phyloP scores from a whole-genome alignment of 2,888 invertebrate species.

The Coecobrya sp. region DNA sequence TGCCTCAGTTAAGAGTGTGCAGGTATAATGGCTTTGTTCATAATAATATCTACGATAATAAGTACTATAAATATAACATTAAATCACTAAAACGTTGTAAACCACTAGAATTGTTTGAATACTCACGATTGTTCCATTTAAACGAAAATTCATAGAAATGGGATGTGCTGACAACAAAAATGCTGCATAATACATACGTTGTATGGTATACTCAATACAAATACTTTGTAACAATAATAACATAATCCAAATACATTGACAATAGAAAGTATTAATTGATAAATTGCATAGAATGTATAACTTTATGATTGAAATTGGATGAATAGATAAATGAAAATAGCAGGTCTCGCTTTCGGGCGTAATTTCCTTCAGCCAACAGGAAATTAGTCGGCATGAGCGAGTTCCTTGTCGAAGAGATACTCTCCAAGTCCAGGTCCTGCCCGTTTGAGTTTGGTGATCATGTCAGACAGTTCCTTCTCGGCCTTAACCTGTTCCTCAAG shows the following conservation, averaged over 20 bases:
- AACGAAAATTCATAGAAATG: not conserved
- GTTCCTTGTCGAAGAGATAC: conserved; percentile 89
- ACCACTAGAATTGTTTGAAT: conserved; percentile 52
- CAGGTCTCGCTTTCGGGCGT: not conserved
- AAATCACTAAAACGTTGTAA: conserved; percentile 43
- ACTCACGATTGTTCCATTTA: conserved; percentile 25
- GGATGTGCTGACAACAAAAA: not conserved
- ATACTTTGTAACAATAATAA: not conserved
- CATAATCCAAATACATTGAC: conserved; percentile 4
- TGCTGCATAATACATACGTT: not conserved
- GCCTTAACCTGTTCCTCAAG: conserved; percentile 90
- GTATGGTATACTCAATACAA: not conserved
- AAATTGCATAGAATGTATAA: conserved; percentile 3
- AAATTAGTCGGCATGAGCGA: conserved; percentile 77
- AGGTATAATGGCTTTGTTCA: conserved; percentile 27
- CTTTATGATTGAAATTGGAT: conserved; percentile 38
- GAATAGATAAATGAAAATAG: conserved; percentile 24
- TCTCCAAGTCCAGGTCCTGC: conserved; percentile 90
- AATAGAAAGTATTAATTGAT: conserved; percentile 9
- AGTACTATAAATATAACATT: conserved; percentile 24
- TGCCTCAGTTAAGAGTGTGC: conserved; percentile 21
- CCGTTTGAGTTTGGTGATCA: conserved; percentile 89
- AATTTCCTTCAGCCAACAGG: not conserved
- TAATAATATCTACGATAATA: not conserved
- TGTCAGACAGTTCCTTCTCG: conserved; percentile 90